Percentiles rank a stretch among this genome's conserved stretches.
phyloP scores from a whole-genome alignment of 2,113 vertebrate species.

The Todiramphus saurophagus region DNA sequence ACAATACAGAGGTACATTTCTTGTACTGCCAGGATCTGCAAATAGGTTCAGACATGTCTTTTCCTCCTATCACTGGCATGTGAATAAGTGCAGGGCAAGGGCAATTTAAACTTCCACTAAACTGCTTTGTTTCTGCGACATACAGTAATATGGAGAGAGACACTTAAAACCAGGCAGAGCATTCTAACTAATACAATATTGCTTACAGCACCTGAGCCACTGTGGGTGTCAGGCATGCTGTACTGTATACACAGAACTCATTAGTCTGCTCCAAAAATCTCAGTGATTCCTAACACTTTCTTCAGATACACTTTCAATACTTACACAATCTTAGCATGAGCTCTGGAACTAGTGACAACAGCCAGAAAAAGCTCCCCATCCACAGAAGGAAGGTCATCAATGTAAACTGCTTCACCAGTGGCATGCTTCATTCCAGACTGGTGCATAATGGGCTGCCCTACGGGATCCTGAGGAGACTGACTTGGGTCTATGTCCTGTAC shows the following conservation, averaged over 20 bases:
- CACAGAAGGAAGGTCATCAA: slow-evolving; percentile 83
- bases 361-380: slow-evolving; percentile 85
- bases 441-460: slow-evolving; percentile 88
- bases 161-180: background rate
- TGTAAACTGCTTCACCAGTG: slow-evolving; percentile 88
- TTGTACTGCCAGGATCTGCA: background rate
- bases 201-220: background rate
- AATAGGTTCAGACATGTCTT: background rate
- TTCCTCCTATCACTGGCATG: background rate
- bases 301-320: slow-evolving; percentile 10
- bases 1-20: background rate
- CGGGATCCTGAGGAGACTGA: slow-evolving; percentile 80
- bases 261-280: background rate
- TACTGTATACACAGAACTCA: background rate
- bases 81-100: background rate
- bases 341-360: slow-evolving; percentile 85
- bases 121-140: background rate
- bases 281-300: background rate
- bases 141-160: background rate
- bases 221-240: background rate
- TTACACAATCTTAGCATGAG: slow-evolving; percentile 86
- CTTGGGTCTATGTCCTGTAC: slow-evolving; percentile 69
- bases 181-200: background rate
- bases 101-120: background rate
- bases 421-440: slow-evolving; percentile 84